These are phyloP conservation scores for Tragulus kanchil DNA, from an alignment of 2,113 vertebrate species.

Conservation along the genomic window DNA sequence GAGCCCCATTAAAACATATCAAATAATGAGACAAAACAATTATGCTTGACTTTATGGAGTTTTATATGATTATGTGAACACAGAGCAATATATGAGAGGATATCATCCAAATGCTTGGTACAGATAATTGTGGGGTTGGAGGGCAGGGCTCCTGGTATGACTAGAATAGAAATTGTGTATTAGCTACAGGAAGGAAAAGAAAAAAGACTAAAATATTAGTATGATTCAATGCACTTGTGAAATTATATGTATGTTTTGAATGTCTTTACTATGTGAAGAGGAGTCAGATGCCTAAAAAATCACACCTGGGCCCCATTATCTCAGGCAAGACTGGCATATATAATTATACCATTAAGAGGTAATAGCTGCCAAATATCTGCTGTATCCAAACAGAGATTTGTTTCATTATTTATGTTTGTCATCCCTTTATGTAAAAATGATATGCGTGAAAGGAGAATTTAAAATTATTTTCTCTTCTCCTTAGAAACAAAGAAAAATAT, in stretches of 20 bases:
- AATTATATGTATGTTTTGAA: constrained; percentile 1
- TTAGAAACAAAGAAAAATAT: neutral
- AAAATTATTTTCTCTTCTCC: neutral
- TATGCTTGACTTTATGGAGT: neutral
- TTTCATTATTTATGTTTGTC: neutral
- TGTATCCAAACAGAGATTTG: neutral
- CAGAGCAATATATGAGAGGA: neutral
- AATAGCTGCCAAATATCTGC: constrained; percentile 39
- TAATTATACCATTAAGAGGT: neutral
- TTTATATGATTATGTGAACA: neutral
- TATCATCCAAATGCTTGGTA: neutral
- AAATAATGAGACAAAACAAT: neutral
- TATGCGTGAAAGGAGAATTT: constrained; percentile 21
- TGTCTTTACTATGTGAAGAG: constrained; percentile 21
- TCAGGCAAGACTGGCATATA: neutral
- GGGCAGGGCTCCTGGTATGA: neutral
- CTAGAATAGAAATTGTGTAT: neutral
- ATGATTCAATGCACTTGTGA: constrained; percentile 30
- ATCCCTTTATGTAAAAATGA: constrained; percentile 23
- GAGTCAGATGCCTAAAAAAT: neutral
- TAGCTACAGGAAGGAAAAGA: neutral
- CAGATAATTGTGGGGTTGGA: neutral
- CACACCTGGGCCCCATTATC: neutral
- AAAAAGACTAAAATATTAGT: neutral
- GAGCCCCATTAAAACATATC: neutral